Conservation (phyloP, 2,113 vertebrate genomes). For the Tautogolabrus adspersus region DNA sequence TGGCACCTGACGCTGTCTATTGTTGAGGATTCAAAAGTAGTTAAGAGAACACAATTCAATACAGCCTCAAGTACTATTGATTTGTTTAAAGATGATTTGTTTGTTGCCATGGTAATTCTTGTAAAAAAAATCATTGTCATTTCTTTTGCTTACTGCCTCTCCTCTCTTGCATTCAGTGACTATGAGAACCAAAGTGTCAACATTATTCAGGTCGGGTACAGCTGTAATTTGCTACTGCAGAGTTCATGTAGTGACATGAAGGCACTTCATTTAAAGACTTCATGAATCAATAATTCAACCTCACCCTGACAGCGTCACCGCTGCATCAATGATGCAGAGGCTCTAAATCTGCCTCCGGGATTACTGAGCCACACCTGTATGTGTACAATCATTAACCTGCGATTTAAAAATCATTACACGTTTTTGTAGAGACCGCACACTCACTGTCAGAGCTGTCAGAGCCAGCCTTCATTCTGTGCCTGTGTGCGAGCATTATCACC, state of each 20-base stretch:
- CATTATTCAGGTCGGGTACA: not conserved
- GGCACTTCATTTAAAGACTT: conserved; percentile 5
- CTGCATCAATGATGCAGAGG: conserved; percentile 44
- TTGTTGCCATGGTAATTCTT: not conserved
- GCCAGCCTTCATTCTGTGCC: not conserved
- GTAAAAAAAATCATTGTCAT: not conserved
- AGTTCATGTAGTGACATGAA: conserved; percentile 7
- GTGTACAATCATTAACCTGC: conserved; percentile 22
- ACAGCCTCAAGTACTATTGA: not conserved
- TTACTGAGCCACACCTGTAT: conserved; percentile 40
- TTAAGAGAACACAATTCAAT: too few relatives aligned
- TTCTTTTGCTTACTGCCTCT: too few relatives aligned
- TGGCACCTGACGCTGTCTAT: not conserved
- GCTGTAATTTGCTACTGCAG: not conserved
- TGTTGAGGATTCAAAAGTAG: not conserved
- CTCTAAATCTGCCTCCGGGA: conserved; percentile 28
- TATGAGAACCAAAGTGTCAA: not conserved
- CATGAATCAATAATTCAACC: conserved; percentile 42
- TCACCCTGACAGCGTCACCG: conserved; percentile 23
- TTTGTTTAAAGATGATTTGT: not conserved
- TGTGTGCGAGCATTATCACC: not conserved
- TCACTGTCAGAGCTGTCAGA: conserved; percentile 7
- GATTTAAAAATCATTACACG: conserved; percentile 14
- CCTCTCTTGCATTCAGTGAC: not conserved
- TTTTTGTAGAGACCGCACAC: not conserved